A percentile compares a stretch with the other conserved stretches of the same genome.
phyloP scores from a whole-genome alignment of 2,797 vertebrate species.

The Sebastes matsubarae region DNA sequence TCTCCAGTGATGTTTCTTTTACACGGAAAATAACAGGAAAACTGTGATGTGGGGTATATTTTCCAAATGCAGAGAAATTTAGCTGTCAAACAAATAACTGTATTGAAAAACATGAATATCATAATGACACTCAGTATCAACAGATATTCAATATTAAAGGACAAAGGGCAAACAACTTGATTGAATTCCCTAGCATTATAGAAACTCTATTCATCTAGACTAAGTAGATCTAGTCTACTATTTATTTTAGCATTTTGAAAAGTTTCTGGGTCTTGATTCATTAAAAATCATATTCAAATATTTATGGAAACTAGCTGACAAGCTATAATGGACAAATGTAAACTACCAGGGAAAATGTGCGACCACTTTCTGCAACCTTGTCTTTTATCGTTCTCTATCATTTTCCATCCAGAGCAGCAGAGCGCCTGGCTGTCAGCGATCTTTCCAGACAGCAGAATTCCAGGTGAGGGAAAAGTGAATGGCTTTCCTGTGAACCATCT shows the following conservation, averaged over 20 bases:
- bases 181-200: background rate
- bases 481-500: conserved; percentile 55
- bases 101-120: background rate
- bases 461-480: conserved; percentile 51
- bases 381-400: conserved; percentile 35
- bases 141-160: background rate
- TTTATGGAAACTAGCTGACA: conserved; percentile 15
- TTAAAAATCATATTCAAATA: background rate
- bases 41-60: background rate
- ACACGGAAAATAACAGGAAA: background rate
- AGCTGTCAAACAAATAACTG: background rate
- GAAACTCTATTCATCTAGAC: background rate
- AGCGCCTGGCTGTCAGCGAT: conserved; percentile 20
- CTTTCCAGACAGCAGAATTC: conserved; percentile 50
- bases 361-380: conserved; percentile 14
- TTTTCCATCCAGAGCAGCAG: conserved; percentile 41
- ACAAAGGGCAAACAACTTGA: background rate
- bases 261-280: background rate
- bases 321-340: conserved; percentile 7
- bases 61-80: background rate
- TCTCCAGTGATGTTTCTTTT: background rate
- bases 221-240: background rate
- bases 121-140: background rate
- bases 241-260: background rate
- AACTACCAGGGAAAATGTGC: conserved; percentile 16